Percentiles rank a stretch among this genome's conserved stretches.
phyloP scores from a whole-genome alignment of 1,140 invertebrate species.

The Lepidotrigona ventralis region DNA sequence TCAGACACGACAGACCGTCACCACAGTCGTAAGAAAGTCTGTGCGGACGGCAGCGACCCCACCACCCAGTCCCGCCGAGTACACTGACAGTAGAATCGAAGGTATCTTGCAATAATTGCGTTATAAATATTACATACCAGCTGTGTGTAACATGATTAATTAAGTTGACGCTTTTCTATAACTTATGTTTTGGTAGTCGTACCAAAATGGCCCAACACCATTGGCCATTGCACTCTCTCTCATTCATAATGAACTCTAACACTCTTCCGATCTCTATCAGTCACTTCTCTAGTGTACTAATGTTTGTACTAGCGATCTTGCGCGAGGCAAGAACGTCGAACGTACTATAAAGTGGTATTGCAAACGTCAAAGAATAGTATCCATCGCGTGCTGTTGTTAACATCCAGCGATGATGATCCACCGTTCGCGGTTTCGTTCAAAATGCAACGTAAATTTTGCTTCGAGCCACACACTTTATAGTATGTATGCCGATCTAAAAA shows the following conservation, averaged over 20 bases:
- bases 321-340: background rate
- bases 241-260: slow-evolving; percentile 66
- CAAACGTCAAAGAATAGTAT: background rate
- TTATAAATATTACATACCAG: slow-evolving; percentile 80
- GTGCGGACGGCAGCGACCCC: slow-evolving; percentile 79
- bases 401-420: background rate
- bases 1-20: slow-evolving; percentile 78
- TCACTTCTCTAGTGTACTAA: slow-evolving; percentile 59
- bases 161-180: slow-evolving; percentile 79
- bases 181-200: slow-evolving; percentile 77
- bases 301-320: slow-evolving; percentile 19
- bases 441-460: background rate
- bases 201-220: slow-evolving; percentile 59
- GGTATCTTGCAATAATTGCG: slow-evolving; percentile 81
- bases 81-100: slow-evolving; percentile 80
- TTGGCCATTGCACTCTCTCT: slow-evolving; percentile 67
- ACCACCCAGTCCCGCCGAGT: slow-evolving; percentile 80
- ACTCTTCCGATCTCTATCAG: slow-evolving; percentile 41
- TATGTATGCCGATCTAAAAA: slow-evolving; percentile 18
- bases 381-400: background rate
- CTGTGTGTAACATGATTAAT: slow-evolving; percentile 81
- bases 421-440: background rate
- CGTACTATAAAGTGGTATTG: slow-evolving; percentile 41
- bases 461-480: slow-evolving; percentile 26
- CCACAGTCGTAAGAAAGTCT: slow-evolving; percentile 80